These are phyloP conservation scores for Acholoe squamosa DNA, from an alignment of 2,888 invertebrate species.

Conservation along the genomic window DNA sequence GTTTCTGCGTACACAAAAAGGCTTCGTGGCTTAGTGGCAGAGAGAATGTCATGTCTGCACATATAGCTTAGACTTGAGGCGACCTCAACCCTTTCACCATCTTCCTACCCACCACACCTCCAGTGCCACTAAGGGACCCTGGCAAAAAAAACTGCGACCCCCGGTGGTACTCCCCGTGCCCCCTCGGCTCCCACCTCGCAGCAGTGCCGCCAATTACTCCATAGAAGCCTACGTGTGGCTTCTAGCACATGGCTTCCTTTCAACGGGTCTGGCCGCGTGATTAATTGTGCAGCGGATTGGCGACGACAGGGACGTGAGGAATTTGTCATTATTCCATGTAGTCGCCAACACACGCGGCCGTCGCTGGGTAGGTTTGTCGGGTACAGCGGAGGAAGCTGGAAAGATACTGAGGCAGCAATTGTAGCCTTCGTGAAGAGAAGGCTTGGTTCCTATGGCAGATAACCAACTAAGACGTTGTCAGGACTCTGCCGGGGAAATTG, in stretches of 20 bases:
- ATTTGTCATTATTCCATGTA: slow-evolving; percentile 48
- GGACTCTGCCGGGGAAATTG: background rate
- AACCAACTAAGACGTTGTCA: background rate
- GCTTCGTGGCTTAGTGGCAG: background rate
- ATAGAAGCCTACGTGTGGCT: slow-evolving; percentile 50
- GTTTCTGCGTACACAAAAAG: slow-evolving; percentile 28
- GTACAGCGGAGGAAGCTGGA: background rate
- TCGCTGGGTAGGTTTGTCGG: background rate
- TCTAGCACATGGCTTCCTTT: slow-evolving; percentile 59
- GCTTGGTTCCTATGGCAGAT: background rate
- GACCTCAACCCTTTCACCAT: background rate
- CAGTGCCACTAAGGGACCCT: no score
- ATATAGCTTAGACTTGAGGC: slow-evolving; percentile 13
- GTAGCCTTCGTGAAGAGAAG: background rate
- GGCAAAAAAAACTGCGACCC: no score
- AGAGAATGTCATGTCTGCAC: slow-evolving; percentile 30
- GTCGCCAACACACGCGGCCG: background rate
- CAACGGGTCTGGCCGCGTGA: slow-evolving; percentile 45
- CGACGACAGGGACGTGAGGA: slow-evolving; percentile 60
- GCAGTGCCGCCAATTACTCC: slow-evolving; percentile 49
- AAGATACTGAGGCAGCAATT: background rate
- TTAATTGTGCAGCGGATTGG: slow-evolving; percentile 51
- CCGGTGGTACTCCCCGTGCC: background rate
- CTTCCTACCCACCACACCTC: background rate
- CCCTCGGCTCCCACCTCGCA: background rate